Conservation (phyloP, 2,113 vertebrate species). For the zebrafish (Danio rerio) region GRCz12tu NC_133184.1:26793501-26794000, state of each 20-base stretch:
- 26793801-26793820: constrained; percentile 42
- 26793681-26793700: constrained; percentile 41
- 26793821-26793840: constrained; percentile 26
- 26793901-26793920: constrained; percentile 49
- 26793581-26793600: no score
- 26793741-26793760: constrained; percentile 29
- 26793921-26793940: not conserved
- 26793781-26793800: constrained; percentile 60
- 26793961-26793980: constrained; percentile 18
- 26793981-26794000: constrained; percentile 41
- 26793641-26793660: not conserved
- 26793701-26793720: constrained; percentile 31
- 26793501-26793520: no score
- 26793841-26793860: constrained; percentile 59
- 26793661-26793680: constrained; percentile 2
- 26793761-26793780: constrained; percentile 39
- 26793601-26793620: no score
- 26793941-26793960: not conserved
- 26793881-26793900: constrained; percentile 27
- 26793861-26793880: constrained; percentile 69
- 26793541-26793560: no score
- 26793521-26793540: no score
- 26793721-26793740: constrained; percentile 11
- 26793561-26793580: no score
- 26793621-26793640: no score